Percentiles rank a stretch among this genome's conserved stretches.
Conservation (phyloP, 2,888 invertebrate genomes). For the Drosophila hamatofila region DNA sequence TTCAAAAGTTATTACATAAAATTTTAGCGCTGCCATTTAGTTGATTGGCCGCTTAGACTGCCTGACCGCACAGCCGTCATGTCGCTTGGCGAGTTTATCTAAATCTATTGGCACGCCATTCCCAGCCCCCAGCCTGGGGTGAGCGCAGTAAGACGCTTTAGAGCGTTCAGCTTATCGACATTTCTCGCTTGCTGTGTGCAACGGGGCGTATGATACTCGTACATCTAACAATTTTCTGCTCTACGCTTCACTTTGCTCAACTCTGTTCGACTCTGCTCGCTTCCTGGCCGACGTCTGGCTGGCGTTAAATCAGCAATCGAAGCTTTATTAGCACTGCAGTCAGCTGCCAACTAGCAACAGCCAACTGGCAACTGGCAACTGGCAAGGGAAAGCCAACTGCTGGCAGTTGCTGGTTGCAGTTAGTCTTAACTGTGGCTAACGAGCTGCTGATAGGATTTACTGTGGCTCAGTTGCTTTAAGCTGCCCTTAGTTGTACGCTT, state of each 20-base stretch:
- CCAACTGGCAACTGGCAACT: conserved; percentile 11
- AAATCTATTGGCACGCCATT: conserved; percentile 73
- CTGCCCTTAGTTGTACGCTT: conserved; percentile 38
- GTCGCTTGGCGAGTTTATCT: conserved; percentile 60
- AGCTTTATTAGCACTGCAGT: conserved; percentile 77
- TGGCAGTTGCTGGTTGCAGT: conserved; percentile 49
- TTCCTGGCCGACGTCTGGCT: conserved; percentile 17
- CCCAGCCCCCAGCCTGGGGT: conserved; percentile 19
- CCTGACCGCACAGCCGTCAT: conserved; percentile 28
- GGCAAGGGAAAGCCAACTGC: conserved; percentile 34
- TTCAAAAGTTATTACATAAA: conserved; percentile 81
- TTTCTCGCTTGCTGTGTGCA: conserved; percentile 58
- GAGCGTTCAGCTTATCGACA: conserved; percentile 70
- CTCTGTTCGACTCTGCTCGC: neutral
- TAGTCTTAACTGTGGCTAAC: conserved; percentile 66
- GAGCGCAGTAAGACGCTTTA: conserved; percentile 52
- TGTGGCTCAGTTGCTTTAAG: conserved; percentile 69
- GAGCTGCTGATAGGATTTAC: conserved; percentile 76
- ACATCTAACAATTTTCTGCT: conserved; percentile 61
- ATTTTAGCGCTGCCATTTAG: conserved; percentile 80
- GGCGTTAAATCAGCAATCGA: conserved; percentile 79
- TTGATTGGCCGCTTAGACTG: conserved; percentile 71
- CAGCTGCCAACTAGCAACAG: conserved; percentile 56
- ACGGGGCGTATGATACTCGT: conserved; percentile 70
- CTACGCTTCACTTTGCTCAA: conserved; percentile 28